These are phyloP conservation scores for Notodonta dromedarius DNA, from an alignment of 2,888 invertebrate species.

Conservation along the genomic window DNA sequence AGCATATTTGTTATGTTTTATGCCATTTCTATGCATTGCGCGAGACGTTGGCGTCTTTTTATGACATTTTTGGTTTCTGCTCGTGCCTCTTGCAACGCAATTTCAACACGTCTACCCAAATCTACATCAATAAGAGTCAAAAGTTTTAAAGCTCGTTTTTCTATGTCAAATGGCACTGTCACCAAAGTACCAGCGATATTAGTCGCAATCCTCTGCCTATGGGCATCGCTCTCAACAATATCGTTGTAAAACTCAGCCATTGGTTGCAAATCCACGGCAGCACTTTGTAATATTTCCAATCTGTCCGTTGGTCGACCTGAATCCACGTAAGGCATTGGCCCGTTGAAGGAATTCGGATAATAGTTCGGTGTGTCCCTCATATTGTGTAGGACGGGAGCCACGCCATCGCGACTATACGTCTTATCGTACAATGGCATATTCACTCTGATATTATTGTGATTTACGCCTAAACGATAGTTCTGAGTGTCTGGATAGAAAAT, in stretches of 20 bases:
- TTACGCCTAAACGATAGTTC: constrained; percentile 61
- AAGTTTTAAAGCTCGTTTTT: constrained; percentile 18
- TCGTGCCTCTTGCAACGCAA: constrained; percentile 4
- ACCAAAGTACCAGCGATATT: constrained; percentile 22
- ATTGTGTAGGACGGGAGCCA: constrained; percentile 88
- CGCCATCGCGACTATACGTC: constrained; percentile 74
- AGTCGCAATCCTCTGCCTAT: constrained; percentile 32
- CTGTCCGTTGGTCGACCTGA: constrained; percentile 47
- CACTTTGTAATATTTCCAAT: constrained; percentile 44
- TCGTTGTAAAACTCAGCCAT: constrained; percentile 88
- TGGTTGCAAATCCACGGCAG: constrained; percentile 79
- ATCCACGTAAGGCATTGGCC: constrained; percentile 88
- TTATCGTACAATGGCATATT: constrained; percentile 58
- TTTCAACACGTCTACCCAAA: constrained; percentile 15
- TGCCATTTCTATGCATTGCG: constrained; percentile 4
- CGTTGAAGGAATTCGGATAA: constrained; percentile 96
- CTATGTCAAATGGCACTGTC: constrained; percentile 19
- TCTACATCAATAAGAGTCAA: constrained; percentile 15
- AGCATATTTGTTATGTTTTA: background rate
- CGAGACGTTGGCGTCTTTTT: constrained; percentile 1
- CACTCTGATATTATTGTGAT: constrained; percentile 59
- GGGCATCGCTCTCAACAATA: constrained; percentile 34
- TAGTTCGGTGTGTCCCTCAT: constrained; percentile 96
- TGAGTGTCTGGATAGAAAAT: constrained; percentile 60
- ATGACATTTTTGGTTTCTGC: background rate